phyloP scores from a whole-genome alignment of 1,140 invertebrate genomes.

The Argopecten irradians region DNA sequence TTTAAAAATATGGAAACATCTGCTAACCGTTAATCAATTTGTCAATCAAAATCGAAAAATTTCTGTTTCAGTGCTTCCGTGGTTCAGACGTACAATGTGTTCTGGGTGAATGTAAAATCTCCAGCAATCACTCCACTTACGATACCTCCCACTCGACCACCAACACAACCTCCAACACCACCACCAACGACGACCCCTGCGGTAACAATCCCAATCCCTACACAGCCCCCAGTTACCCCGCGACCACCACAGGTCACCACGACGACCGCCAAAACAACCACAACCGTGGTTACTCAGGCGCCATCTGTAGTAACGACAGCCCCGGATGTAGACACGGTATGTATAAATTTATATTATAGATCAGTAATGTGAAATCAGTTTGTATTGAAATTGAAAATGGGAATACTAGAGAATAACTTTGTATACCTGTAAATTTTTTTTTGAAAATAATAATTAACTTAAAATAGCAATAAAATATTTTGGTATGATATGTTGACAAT shows the following conservation, averaged over 20 bases:
- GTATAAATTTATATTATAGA: not conserved
- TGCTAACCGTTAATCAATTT: no score
- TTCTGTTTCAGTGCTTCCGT: conserved; percentile 41
- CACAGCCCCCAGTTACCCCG: not conserved
- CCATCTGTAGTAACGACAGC: not conserved
- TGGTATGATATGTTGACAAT: no score
- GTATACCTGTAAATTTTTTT: not conserved
- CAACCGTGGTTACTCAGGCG: not conserved
- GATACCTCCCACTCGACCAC: not conserved
- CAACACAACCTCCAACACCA: not conserved
- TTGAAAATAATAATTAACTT: not conserved
- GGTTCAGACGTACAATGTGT: conserved; percentile 42
- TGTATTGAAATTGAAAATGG: not conserved
- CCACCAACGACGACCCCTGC: not conserved
- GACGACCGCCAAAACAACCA: not conserved
- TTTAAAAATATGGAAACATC: no score
- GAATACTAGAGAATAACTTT: not conserved
- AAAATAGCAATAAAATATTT: no score
- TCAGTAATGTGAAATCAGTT: not conserved
- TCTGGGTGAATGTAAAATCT: conserved; percentile 43
- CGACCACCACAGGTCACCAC: not conserved
- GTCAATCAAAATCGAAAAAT: no score
- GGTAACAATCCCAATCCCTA: not conserved
- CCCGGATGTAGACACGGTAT: not conserved
- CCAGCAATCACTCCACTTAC: not conserved